phyloP scores from a whole-genome alignment of 2,113 vertebrate genomes.

The Toxotes jaculatrix region DNA sequence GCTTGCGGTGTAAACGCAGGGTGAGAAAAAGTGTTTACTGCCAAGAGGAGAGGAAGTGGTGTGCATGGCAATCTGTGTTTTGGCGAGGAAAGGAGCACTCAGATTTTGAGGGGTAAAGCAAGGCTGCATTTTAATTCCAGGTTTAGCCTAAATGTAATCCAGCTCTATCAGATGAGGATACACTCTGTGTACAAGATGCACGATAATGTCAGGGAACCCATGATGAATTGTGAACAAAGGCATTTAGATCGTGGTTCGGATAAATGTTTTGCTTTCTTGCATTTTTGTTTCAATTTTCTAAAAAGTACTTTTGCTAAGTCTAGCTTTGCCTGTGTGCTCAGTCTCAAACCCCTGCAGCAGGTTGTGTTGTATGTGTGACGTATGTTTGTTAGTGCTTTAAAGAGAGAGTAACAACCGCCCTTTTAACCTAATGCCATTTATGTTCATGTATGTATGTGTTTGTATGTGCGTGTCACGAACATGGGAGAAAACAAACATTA shows the following conservation, averaged over 20 bases:
- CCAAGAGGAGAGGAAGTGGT: not conserved
- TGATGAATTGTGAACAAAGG: not conserved
- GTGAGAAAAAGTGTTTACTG: not conserved
- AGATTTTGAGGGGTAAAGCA: not conserved
- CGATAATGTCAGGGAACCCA: not conserved
- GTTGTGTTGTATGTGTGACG: not conserved
- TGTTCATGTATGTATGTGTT: not conserved
- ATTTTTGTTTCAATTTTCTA: not conserved
- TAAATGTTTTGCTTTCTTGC: not conserved
- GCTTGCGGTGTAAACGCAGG: not conserved
- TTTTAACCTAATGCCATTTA: no score
- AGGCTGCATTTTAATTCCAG: conserved; percentile 31
- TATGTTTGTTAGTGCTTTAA: no score
- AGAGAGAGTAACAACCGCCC: no score
- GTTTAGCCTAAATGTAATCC: conserved; percentile 24
- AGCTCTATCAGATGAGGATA: conserved; percentile 24
- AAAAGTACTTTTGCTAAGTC: no score
- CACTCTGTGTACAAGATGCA: conserved; percentile 5
- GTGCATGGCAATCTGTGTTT: conserved; percentile 5
- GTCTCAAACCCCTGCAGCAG: not conserved
- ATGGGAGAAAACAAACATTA: not conserved
- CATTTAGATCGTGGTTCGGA: not conserved
- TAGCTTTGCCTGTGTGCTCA: not conserved
- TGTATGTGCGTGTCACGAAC: not conserved
- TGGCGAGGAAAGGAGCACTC: not conserved